Evolutionary conservation across 2,888 invertebrate species (phyloP), one percentile per base, ranked within the genome.

Genomic region (Drosophila monieri): DNA sequence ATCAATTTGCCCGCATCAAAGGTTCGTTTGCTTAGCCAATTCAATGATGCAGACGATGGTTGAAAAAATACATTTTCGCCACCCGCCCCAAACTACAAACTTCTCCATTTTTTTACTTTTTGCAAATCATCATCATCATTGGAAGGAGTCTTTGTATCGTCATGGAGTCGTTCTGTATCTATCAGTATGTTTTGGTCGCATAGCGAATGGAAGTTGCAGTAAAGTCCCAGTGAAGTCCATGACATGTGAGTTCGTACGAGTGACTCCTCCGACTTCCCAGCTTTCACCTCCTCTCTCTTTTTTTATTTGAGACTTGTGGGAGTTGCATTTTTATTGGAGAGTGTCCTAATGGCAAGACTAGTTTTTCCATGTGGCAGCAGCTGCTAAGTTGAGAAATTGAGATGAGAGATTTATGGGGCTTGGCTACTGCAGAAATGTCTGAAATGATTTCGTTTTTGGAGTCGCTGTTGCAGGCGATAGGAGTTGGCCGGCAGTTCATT

Each of bases 81-180:
- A 15, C 23, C 61, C 59, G 39, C 39, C 14, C 39, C 39, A 15
- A 41, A 18, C 39, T 14, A 8, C 37, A 8, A 14, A 12, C 12
- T 37, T 37, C 52, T 32, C 30, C 8, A 15, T 3, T 25, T 21
- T 62, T 46, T 60, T 83, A 77, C 84, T 83, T 62, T 47, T 60
- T 83, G 86, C 86, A 85, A 80, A 83, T 85, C 80, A 80, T 80
- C 80, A 72, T 74, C 73, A 76, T 81, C 67, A 43, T 37, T n/a
- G 32, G 32, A 6, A 37, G 35, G 66, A 67, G 61, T 74, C 76
- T 76, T 80, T 76, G 87, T 80, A 78, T 70, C 78, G 85, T 76
- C 87, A 74, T 84, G 76, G 70, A 86, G 81, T 80, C 87, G 85
- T 80, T 81, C 35, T 87, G 81, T 81, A 85, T 69, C 87, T 85